Base-by-base conservation (phyloP, 2,797 vertebrate genomes). In the Psittacula echo region DNA sequence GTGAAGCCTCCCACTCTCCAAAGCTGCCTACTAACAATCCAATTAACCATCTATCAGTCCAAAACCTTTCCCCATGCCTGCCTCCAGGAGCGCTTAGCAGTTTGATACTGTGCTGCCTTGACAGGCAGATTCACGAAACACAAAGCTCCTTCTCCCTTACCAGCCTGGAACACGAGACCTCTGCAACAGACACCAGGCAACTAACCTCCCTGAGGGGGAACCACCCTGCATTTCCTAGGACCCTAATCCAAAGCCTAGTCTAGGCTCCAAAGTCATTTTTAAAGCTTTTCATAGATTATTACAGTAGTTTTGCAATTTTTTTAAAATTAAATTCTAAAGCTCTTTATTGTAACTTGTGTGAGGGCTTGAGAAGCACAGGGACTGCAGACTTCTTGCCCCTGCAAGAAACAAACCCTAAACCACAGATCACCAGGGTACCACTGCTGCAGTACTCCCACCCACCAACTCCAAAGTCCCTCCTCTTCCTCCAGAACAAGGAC, bases 61-160 rank as follows among this genome's bases (percentile, higher is more conserved):
- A 2, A 2, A 30, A 7, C 13, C 13, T 22, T 27, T 5, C 50
- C 7, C 11, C 0, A 0, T 0, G 2, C 45, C 61, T 7, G 29
- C 34, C 58, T 53, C 29, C 17, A 29, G 34, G 20, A 53, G 39
- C 0, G 0, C 19, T 2, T 7, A 7, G 61, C 34, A 41, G 18
- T 5, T 11, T 2, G 7, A 4, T 1, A 13, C 24, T 8, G 12
- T 2, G 41, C 39, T 13, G 20, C 22, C 17, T 2, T 9, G 8
- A 8, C 5, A 4, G 29, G 26, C 9, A 8, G 4, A 37, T 5
- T 12, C 41, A 12, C 5, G 0, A 7, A 21, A 13, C 17, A 16
- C 45, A 47, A 7, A 42, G 30, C 37, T 67, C 11, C 1, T 21
- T 48, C 62, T 34, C 3, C 4, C 21, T 19, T 13, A 4, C n/a